phyloP scores from a whole-genome alignment of 2,888 invertebrate genomes.

The Brenthis hecate region DNA sequence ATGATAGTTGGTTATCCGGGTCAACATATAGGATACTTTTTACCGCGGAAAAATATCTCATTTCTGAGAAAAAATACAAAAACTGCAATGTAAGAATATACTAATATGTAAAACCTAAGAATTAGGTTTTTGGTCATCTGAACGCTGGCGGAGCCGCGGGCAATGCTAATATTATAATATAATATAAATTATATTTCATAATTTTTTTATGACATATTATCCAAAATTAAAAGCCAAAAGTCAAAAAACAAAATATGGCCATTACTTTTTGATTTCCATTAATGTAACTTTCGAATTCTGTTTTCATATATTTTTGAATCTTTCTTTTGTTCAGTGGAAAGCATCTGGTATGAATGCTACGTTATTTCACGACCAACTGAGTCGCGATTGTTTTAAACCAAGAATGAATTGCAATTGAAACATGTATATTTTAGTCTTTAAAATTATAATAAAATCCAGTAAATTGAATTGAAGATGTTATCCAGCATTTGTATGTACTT shows the following conservation, averaged over 20 bases:
- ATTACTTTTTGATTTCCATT: constrained; percentile 6
- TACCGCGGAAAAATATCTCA: no score
- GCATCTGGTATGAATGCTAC: constrained; percentile 15
- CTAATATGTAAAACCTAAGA: no score
- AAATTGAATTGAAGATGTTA: background rate
- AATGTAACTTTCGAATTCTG: constrained; percentile 9
- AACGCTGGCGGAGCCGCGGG: no score
- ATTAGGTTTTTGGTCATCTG: no score
- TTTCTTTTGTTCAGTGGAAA: constrained; percentile 17
- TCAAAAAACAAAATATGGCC: background rate
- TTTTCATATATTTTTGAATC: constrained; percentile 8
- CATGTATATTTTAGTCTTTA: constrained; percentile 19
- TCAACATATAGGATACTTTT: no score
- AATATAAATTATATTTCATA: no score
- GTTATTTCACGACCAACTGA: constrained; percentile 27
- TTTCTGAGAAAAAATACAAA: no score
- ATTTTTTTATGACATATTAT: background rate
- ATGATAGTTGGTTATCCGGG: no score
- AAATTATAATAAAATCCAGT: constrained; percentile 7
- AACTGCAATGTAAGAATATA: no score
- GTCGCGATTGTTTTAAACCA: constrained; percentile 23
- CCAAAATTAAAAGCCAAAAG: background rate
- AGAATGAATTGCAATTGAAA: constrained; percentile 30
- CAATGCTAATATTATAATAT: no score
- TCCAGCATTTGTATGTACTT: no score